Evolutionary conservation across 2,113 vertebrate species (phyloP), one percentile per base, ranked within the genome.

Genomic region (Phocoena phocoena): DNA sequence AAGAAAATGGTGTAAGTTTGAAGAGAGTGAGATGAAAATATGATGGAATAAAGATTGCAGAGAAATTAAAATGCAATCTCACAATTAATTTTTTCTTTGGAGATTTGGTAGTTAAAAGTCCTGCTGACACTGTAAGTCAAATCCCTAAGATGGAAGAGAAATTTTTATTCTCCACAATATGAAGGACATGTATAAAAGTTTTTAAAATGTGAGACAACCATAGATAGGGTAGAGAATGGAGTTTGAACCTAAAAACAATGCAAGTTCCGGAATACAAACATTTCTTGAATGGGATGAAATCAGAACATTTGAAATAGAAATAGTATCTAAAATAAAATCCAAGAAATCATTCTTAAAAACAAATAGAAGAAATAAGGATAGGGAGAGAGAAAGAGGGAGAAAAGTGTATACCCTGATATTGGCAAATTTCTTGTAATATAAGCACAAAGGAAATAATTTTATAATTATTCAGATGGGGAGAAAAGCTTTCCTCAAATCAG

Each of bases 291-390:
- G 5, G 31, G n/a, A 71, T 5, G 47, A 76, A 10, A 77, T 90
- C 38, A 93, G n/a, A 93, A 90, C 17, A 65, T 58, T 85, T 82
- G n/a, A 86, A 86, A 86, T n/a, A 81, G 50, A 83, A 55, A 81
- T 0, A n/a, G 28, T 73, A 83, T 71, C 15, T 68, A 63, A 83
- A 26, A 63, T 86, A 83, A 87, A 83, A 50, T 55, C 23, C 11
- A 83, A 92, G 6, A 96, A 87, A 70, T 33, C 58, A 55, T 41
- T 90, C 38, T 90, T 73, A 9, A 88, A 93, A 93, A 93, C 23
- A 1, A 63, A 38, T 68, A 20, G 8, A 55, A 87, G 31, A 90
- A 93, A 77, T 71, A 90, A 53, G 53, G 25, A 15, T 33, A 36
- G n/a, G 13, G 21, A 83, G 26, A 88, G 4, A 65, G 8, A 38